Conservation (phyloP, 2,113 vertebrate genomes). For the Myocastor coypus region DNA sequence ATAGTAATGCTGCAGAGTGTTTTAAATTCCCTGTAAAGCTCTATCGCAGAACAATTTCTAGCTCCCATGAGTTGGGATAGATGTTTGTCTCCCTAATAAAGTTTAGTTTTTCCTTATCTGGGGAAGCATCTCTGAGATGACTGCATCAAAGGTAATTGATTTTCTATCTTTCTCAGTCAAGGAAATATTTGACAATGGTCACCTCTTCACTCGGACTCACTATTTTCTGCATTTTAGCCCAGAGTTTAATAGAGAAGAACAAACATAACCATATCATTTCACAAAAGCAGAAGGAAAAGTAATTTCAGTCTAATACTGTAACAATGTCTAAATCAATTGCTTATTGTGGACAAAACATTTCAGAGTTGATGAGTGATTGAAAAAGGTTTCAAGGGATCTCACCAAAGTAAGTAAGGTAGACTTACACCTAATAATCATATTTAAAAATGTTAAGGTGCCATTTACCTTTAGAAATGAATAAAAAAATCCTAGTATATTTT, state of each 20-base stretch:
- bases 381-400: conserved; percentile 16
- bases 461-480: not conserved
- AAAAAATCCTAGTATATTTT: not conserved
- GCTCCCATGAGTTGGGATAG: not conserved
- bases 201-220: not conserved
- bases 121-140: not conserved
- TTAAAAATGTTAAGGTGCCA: not conserved
- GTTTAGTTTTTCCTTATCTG: conserved; percentile 20
- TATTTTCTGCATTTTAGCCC: conserved; percentile 48
- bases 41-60: not conserved
- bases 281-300: not conserved
- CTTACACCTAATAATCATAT: not conserved
- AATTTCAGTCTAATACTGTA: not conserved
- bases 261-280: not conserved
- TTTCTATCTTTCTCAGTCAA: not conserved
- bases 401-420: not conserved
- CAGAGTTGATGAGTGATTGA: not conserved
- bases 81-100: conserved; percentile 23
- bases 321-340: conserved; percentile 10
- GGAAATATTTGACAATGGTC: not conserved
- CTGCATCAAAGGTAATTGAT: not conserved
- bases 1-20: not conserved
- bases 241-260: not conserved
- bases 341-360: not conserved
- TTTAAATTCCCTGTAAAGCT: not conserved